Conservation (phyloP, 2,797 vertebrate species). For the Ambastaia sidthimunki region DNA sequence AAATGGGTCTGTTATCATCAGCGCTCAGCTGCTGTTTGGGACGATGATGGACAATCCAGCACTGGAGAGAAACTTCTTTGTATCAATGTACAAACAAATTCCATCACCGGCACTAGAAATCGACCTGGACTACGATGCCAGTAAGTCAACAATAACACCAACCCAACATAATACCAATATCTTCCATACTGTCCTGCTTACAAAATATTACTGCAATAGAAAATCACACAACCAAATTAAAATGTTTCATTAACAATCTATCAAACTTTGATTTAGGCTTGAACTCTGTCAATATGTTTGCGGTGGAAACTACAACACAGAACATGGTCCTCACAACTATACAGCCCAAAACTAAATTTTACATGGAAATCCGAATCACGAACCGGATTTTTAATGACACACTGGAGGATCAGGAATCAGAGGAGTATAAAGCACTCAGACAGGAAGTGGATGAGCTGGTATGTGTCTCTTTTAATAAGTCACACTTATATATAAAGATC, state of each 20-base stretch:
- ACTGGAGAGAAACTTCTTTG: constrained; percentile 41
- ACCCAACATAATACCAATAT: not conserved
- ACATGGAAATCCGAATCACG: constrained; percentile 58
- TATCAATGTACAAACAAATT: constrained; percentile 33
- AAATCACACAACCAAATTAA: not conserved
- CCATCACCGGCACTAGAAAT: constrained; percentile 35
- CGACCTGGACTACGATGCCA: constrained; percentile 48
- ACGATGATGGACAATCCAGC: constrained; percentile 4
- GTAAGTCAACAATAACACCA: constrained; percentile 37
- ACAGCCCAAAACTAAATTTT: constrained; percentile 33
- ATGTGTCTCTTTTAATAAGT: constrained; percentile 32
- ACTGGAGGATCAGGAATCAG: constrained; percentile 54
- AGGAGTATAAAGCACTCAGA: constrained; percentile 49
- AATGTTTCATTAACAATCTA: not conserved
- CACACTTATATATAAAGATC: not conserved
- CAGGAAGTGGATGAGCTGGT: constrained; percentile 60
- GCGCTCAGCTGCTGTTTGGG: constrained; percentile 51
- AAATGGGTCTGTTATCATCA: constrained; percentile 64
- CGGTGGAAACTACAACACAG: not conserved
- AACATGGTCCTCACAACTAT: constrained; percentile 13
- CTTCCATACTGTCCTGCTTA: not conserved
- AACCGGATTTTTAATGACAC: constrained; percentile 59
- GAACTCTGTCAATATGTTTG: constrained; percentile 28
- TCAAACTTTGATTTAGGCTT: constrained; percentile 10
- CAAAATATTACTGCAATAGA: too few species aligned